Conservation (phyloP, 1,140 invertebrate species). For the Caenorhabditis briggsae region DNA sequence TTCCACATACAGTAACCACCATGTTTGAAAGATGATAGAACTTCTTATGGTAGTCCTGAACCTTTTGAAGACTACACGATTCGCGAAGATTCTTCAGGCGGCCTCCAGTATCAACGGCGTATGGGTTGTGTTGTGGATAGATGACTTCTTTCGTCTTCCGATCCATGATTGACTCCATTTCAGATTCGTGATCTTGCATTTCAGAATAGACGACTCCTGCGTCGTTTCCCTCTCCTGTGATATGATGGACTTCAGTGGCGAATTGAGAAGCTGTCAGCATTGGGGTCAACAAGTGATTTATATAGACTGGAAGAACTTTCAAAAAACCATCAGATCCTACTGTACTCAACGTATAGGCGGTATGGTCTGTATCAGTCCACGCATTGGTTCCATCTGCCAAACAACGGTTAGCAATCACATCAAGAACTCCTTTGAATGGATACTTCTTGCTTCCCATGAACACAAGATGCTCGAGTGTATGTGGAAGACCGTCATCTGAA, state of each 20-base stretch:
- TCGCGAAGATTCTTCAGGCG: conserved; percentile 87
- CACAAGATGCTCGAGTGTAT: conserved; percentile 91
- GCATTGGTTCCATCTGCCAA: conserved; percentile 91
- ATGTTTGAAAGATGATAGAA: conserved; percentile 93
- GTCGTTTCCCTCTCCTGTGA: conserved; percentile 88
- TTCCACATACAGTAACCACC: conserved; percentile 87
- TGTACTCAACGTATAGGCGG: conserved; percentile 89
- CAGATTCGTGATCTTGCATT: conserved; percentile 84
- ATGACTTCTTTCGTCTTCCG: conserved; percentile 67
- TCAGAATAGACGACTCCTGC: conserved; percentile 93
- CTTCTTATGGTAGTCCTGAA: conserved; percentile 86
- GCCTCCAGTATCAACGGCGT: conserved; percentile 85
- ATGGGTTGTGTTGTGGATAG: conserved; percentile 68
- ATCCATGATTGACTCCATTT: conserved; percentile 74
- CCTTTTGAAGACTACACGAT: conserved; percentile 85
- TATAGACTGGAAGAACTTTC: conserved; percentile 88
- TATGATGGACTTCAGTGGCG: conserved; percentile 91
- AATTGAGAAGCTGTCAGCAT: conserved; percentile 86
- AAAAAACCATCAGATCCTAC: conserved; percentile 89
- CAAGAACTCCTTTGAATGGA: conserved; percentile 87
- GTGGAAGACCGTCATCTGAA: conserved; percentile 91
- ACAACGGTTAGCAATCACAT: conserved; percentile 89
- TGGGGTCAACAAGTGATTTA: conserved; percentile 90
- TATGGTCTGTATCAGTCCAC: conserved; percentile 87
- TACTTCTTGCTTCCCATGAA: conserved; percentile 91